These are phyloP conservation scores for Lutjanus campechanus DNA, from an alignment of 2,797 vertebrate genomes.

Conservation along the genomic window DNA sequence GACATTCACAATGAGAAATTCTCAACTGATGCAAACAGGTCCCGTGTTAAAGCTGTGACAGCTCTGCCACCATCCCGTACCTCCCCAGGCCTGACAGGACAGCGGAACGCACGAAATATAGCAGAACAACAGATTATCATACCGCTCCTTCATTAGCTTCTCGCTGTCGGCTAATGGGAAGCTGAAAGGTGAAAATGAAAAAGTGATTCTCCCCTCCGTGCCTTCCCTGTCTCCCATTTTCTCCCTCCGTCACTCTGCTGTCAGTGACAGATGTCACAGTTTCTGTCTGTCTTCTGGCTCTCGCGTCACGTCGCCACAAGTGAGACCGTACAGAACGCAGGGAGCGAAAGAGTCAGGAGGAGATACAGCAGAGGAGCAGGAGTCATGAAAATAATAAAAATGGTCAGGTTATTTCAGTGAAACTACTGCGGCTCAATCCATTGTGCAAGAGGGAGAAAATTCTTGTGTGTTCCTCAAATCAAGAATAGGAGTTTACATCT, in stretches of 20 bases:
- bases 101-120: conserved; percentile 56
- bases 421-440: conserved; percentile 44
- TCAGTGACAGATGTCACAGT: conserved; percentile 75
- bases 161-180: conserved; percentile 73
- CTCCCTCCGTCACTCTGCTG: conserved; percentile 65
- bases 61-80: conserved; percentile 59
- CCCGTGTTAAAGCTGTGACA: conserved; percentile 49
- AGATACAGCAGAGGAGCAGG: conserved; percentile 57
- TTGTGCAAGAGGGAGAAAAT: conserved; percentile 44
- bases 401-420: conserved; percentile 58
- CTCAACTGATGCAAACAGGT: conserved; percentile 33
- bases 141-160: conserved; percentile 74
- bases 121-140: conserved; percentile 70
- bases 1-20: conserved; percentile 46
- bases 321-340: conserved; percentile 47
- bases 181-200: conserved; percentile 79
- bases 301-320: conserved; percentile 37
- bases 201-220: conserved; percentile 65
- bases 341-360: conserved; percentile 48
- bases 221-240: conserved; percentile 54
- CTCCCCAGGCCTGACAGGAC: conserved; percentile 77
- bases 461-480: conserved; percentile 54
- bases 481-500: conserved; percentile 29
- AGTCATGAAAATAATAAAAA: conserved; percentile 60
- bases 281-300: conserved; percentile 64